These are phyloP conservation scores for Ferrisia virgata DNA, from an alignment of 2,888 invertebrate genomes.

Conservation along the genomic window DNA sequence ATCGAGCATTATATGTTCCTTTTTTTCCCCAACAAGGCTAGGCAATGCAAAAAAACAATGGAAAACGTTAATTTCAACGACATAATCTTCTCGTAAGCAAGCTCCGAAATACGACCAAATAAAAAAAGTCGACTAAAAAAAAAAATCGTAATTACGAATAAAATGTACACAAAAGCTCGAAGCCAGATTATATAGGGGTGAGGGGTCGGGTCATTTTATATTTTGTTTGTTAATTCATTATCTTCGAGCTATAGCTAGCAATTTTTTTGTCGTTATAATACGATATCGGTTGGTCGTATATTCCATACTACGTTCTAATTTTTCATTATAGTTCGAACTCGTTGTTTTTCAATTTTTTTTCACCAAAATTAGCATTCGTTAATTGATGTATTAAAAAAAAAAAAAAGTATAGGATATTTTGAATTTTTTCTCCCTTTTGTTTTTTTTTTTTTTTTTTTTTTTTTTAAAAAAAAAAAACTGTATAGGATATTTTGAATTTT, in stretches of 20 bases:
- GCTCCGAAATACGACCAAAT: slow-evolving; percentile 10
- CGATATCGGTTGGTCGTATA: too few relatives aligned
- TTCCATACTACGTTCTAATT: neutral
- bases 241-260: neutral
- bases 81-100: slow-evolving; percentile 15
- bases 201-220: neutral
- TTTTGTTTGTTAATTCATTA: neutral
- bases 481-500: neutral
- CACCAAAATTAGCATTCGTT: neutral
- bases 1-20: slow-evolving; percentile 3
- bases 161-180: neutral
- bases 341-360: neutral
- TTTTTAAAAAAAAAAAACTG: neutral
- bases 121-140: slow-evolving; percentile 1
- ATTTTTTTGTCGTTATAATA: neutral
- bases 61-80: slow-evolving; percentile 5
- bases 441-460: too few relatives aligned
- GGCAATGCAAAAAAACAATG: neutral
- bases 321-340: neutral
- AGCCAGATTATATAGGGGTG: neutral
- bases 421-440: too few relatives aligned
- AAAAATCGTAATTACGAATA: neutral
- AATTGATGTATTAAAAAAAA: neutral
- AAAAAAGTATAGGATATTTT: too few relatives aligned
- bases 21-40: neutral